Conservation (phyloP, 2,113 vertebrate genomes). For the Cygnus atratus region DNA sequence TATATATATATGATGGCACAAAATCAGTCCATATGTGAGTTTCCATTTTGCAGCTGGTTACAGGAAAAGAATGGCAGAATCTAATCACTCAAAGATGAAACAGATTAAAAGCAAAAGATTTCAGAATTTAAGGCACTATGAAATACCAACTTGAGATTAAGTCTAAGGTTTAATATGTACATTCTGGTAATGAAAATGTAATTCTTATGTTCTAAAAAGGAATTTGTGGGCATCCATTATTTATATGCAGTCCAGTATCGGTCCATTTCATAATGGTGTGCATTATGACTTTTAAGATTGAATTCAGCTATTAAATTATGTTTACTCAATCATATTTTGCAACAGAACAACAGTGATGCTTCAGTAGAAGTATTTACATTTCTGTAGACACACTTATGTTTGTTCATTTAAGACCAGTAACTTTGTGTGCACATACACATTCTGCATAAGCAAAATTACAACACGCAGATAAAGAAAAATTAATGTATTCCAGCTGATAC, state of each 20-base stretch:
- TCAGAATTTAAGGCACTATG: background rate
- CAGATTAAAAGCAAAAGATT: background rate
- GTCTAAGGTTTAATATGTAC: background rate
- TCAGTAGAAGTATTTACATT: background rate
- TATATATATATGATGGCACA: background rate
- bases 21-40: background rate
- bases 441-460: background rate
- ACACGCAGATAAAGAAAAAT: accelerated
- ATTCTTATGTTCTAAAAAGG: background rate
- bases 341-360: background rate
- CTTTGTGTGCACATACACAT: background rate
- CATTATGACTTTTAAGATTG: background rate
- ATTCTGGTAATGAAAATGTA: background rate
- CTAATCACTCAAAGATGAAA: background rate
- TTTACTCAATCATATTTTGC: background rate
- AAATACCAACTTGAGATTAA: background rate
- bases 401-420: background rate
- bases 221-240: background rate
- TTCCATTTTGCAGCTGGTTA: background rate
- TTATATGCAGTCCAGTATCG: background rate
- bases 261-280: background rate
- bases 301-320: background rate
- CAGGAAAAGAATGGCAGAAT: background rate
- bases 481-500: background rate
- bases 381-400: background rate